phyloP scores from a whole-genome alignment of 2,888 invertebrate genomes.

The Synanthedon vespiformis region DNA sequence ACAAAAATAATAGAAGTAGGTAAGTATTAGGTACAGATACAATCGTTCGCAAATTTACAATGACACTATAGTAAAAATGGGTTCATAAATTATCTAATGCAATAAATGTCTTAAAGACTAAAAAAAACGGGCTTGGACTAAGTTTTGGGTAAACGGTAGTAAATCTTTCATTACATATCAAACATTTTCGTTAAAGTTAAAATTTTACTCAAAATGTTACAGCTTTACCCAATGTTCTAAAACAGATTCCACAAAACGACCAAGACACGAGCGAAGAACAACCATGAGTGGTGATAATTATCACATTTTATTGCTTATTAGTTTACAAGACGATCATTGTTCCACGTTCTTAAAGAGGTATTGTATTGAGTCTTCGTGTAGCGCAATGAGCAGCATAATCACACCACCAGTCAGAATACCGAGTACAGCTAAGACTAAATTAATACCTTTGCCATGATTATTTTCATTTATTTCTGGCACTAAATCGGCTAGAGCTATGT shows the following conservation, averaged over 20 bases:
- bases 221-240: not conserved
- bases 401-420: constrained; percentile 77
- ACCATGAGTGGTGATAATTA: constrained; percentile 28
- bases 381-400: constrained; percentile 80
- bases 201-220: no score
- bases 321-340: constrained; percentile 28
- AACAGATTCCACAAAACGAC: not conserved
- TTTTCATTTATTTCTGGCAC: constrained; percentile 74
- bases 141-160: no score
- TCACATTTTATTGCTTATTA: constrained; percentile 14
- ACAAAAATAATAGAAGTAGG: no score
- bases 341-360: constrained; percentile 59
- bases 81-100: no score
- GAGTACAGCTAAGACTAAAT: constrained; percentile 72
- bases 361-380: constrained; percentile 75
- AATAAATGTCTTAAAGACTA: no score
- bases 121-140: no score
- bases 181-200: no score
- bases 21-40: no score
- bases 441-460: constrained; percentile 61
- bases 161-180: no score
- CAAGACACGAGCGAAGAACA: constrained; percentile 16
- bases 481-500: constrained; percentile 84
- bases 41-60: no score
- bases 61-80: no score